These are phyloP conservation scores for Dicentrarchus labrax DNA, from an alignment of 2,113 vertebrate species.

Conservation along the genomic window DNA sequence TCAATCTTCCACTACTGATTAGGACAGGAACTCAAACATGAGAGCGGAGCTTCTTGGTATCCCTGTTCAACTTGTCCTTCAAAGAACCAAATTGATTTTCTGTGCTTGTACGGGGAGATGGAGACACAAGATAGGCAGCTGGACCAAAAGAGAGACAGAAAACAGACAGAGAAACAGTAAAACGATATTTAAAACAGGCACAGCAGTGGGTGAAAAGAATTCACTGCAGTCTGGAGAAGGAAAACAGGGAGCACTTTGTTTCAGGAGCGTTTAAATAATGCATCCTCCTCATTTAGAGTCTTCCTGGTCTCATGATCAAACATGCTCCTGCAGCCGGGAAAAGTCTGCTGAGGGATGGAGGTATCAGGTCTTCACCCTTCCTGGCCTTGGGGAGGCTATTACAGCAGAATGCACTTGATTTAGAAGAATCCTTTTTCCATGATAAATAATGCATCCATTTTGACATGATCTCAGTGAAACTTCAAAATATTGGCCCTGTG, in stretches of 20 bases:
- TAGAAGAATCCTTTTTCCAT: conserved; percentile 6
- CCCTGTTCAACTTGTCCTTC: conserved; percentile 2
- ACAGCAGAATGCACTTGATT: conserved; percentile 28
- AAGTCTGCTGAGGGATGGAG: conserved; percentile 35
- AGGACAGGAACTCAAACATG: neutral
- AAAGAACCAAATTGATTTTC: conserved; percentile 23
- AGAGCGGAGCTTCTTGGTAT: neutral
- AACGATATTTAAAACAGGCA: neutral
- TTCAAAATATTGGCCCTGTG: neutral
- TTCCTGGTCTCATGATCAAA: conserved; percentile 24
- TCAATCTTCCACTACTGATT: neutral
- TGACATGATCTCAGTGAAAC: neutral
- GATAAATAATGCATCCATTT: conserved; percentile 54
- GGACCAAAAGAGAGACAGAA: neutral
- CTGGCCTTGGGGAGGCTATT: conserved; percentile 56
- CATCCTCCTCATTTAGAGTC: conserved; percentile 27
- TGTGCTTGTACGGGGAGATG: conserved; percentile 24
- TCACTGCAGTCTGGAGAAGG: neutral
- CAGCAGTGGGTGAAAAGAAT: neutral
- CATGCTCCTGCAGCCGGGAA: conserved; percentile 1
- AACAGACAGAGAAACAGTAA: neutral
- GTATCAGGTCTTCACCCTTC: conserved; percentile 47
- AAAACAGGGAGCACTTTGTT: conserved; percentile 10
- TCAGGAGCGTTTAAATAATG: conserved; percentile 44
- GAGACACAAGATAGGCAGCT: neutral